Percentiles rank a stretch among this genome's conserved stretches.
phyloP scores from a whole-genome alignment of 2,888 invertebrate species.

The Germaria angustata region DNA sequence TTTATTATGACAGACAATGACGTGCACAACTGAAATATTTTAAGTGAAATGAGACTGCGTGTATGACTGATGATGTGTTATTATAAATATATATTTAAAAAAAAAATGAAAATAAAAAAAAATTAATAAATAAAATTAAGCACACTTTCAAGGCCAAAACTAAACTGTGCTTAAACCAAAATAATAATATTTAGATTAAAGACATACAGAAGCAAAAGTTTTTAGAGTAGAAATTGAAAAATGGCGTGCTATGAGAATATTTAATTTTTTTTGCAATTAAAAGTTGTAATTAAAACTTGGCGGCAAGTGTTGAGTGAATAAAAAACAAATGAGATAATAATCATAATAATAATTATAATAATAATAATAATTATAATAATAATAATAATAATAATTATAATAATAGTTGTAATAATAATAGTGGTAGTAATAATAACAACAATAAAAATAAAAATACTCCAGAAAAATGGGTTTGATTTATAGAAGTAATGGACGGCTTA shows the following conservation, averaged over 20 bases:
- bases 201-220: not conserved
- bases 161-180: conserved; percentile 22
- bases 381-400: too few species aligned
- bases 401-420: too few species aligned
- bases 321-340: too few species aligned
- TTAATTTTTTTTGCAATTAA: not conserved
- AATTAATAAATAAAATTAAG: conserved; percentile 67
- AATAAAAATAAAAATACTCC: too few species aligned
- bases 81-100: conserved; percentile 23
- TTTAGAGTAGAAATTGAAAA: not conserved
- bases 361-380: too few species aligned
- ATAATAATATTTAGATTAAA: not conserved
- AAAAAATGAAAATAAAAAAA: not conserved
- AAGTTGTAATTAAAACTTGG: not conserved
- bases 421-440: too few species aligned
- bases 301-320: too few species aligned
- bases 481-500: too few species aligned
- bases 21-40: conserved; percentile 32
- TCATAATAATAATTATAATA: too few species aligned
- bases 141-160: conserved; percentile 46
- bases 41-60: not conserved
- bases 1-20: conserved; percentile 55
- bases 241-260: conserved; percentile 15
- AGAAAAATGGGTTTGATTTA: too few species aligned
- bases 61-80: conserved; percentile 12